Base-by-base conservation (phyloP, 2,888 invertebrate species). In the Bellardia bayeri region DNA sequence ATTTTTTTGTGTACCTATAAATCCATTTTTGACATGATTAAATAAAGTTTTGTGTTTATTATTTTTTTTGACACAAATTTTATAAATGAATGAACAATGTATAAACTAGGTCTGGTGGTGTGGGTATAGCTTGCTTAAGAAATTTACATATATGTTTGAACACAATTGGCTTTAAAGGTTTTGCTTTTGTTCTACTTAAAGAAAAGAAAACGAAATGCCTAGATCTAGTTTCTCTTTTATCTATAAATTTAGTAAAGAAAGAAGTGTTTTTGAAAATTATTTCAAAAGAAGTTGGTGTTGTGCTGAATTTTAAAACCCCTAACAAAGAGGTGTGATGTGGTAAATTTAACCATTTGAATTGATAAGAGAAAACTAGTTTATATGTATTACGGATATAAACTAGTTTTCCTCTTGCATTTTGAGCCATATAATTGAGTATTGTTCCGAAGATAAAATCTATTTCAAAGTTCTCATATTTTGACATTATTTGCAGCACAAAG, bases 51-150 rank as follows among this genome's bases (percentile, higher is more conserved):
- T 45, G 45, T 33, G 5, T 76, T 51, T 66, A 2, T 64, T 42
- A 9, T 42, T 51, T 54, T 33, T 30, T 42, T n/a, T 42, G 74
- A 56, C 16, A 71, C 8, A 63, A 80, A 80, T 71, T 63, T 63
- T 33, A 68, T 56, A 58, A 71, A 69, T 61, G 49, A 80, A 51
- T 49, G 61, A 49, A 40, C 69, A 78, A 66, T 79, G 45, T 13
- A 45, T 37, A 37, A 37, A 37, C 37, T 37, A 11, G 33, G 16
- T 33, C 30, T 11, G 33, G 61, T 58, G 30, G 0, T 23, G 23
- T 23, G 23, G 9, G 30, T 8, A 1, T 23, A 66, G 66, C 37
- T 37, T 45, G 2, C 13, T 40, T 42, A 7, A 9, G 0, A 45
- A 14, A 30, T 66, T 68, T 68, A 30, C 79, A 79, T 79, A 33